Evolutionary conservation across 2,888 invertebrate species (phyloP), one percentile per base, ranked within the genome.

Genomic region (Tanytarsus gracilentus): DNA sequence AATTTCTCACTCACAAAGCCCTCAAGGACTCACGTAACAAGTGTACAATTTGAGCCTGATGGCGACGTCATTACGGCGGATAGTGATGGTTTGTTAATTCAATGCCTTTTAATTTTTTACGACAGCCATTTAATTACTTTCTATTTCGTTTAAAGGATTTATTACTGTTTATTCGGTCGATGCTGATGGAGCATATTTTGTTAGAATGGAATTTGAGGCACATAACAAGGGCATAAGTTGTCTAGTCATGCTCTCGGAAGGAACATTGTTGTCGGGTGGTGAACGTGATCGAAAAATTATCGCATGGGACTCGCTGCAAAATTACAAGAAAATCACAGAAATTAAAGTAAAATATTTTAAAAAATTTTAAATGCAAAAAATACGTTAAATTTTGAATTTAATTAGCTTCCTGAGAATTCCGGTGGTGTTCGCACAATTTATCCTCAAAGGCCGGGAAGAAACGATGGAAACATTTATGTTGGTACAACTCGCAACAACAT

Each of bases 41-140:
- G 91, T 62, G 78, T 94, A 16, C 90, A 92, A 68, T 94, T 93
- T 68, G 89, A 92, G 68, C 86, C 88, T 71, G 90, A 90, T 69
- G 94, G 93, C 5, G 93, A 93, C 70, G 89, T 94, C 1, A 87
- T 95, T 49, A 92, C 92, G 0, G 94, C 92, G 0, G 94, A 95
- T 68, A 88, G 88, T 63, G 91, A 90, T 69, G 94, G 94, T 6
- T 30, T 16, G 18, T 51, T 29, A 48, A 18, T 8, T 23, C 9
- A 44, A 23, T 36, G n/a, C 16, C 36, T 14, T 36, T 40, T 21
- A 40, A 18, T 9, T 7, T 18, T 39, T 39, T 14, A 2, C n/a
- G n/a, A n/a, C 16, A 39, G 2, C 5, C 33, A 33, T 33, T 33
- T 36, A 14, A 36, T 14, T 36, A 16, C 16, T 4, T 36, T 11